Evolutionary conservation across 1,140 invertebrate genomes (phyloP), one percentile per base, ranked within the genome.

Genomic region (Cardiocondyla obscurior): DNA sequence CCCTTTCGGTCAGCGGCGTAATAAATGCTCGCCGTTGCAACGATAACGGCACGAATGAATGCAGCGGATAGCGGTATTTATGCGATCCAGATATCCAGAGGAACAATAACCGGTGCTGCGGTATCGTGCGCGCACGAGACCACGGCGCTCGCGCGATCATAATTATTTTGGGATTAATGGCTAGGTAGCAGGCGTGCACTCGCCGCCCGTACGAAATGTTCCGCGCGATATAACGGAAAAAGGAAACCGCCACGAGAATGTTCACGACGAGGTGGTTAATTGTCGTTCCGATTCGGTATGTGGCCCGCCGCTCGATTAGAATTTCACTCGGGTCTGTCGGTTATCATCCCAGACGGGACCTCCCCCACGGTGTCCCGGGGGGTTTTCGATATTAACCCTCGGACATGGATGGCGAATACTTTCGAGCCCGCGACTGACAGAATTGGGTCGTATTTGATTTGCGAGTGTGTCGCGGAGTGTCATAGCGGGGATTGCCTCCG

Each of bases 11-110:
- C 85, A 85, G 76, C 51, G 46, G 51, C 64, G 86, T 88, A 88
- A 88, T 88, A 88, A 88, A 88, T 88, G 86, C 53, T 53, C 67
- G 67, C 83, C 55, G 79, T 83, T 73, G 81, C 72, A 85, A 88
- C 69, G 87, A 88, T 88, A 88, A 88, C 87, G 87, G 86, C 64
- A 19, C 72, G 79, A 88, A 88, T 88, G 87, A 88, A 88, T 88
- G 83, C 86, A 88, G 88, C 86, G 87, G 87, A 88, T 88, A 88
- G 64, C 72, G 85, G 85, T 88, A 88, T 88, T 88, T 88, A 88
- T 88, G 86, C 87, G 87, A 88, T 88, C 87, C 77, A 88, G 87
- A 88, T 88, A 88, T 88, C 19, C 86, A 88, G 83, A 72, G 73
- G 83, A 88, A 88, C 83, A 88, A 88, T 88, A 88, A 88, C 86